Evolutionary conservation across 2,888 invertebrate species (phyloP), one percentile per base, ranked within the genome.

Genomic region (Callosobruchus maculatus): DNA sequence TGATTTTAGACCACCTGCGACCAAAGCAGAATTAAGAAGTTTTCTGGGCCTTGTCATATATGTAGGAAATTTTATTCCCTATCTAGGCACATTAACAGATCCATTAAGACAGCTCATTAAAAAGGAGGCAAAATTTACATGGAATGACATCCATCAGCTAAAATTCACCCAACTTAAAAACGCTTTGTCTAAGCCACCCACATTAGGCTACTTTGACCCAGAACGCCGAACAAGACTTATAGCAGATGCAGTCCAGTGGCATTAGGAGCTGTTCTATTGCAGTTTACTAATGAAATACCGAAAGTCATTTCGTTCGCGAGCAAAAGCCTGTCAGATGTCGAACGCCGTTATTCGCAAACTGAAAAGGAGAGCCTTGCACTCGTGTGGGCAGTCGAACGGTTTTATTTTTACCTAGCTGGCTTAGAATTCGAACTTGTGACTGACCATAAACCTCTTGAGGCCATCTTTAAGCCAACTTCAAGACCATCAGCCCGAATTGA

Each of bases 361-460:
- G 85, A 85, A 76, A 82, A 82, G 72, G 83, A 84, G 78, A 86
- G 85, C 22, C 79, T 87, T 20, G 83, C 83, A 18, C 76, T 87
- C 4, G 81, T 87, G 18, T 88, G 82, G 80, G 85, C 83, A 2
- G 83, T 86, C 13, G 83, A 85, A 74, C 81, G 83, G 74, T 88
- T 87, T 78, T 81, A 86, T 74, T 79, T 82, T 66, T 88, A 86
- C 77, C 71, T 88, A 2, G 83, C 80, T 76, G 88, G 88, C 18
- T 75, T 84, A 18, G 77, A 82, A 3, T 89, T 89, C 78, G 83
- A 81, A 20, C 76, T 84, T 67, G 76, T 82, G 0, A 83, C 80
- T 1, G 83, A 84, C 73, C 83, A 83, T 71, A 81, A 83, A 75
- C 86, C 88, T 0, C 77, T 89, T 30, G 81, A 84, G 72, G 79